Percentiles rank a stretch among this genome's conserved stretches.
Conservation (phyloP, 1,140 invertebrate species). For the Panulirus ornatus region DNA sequence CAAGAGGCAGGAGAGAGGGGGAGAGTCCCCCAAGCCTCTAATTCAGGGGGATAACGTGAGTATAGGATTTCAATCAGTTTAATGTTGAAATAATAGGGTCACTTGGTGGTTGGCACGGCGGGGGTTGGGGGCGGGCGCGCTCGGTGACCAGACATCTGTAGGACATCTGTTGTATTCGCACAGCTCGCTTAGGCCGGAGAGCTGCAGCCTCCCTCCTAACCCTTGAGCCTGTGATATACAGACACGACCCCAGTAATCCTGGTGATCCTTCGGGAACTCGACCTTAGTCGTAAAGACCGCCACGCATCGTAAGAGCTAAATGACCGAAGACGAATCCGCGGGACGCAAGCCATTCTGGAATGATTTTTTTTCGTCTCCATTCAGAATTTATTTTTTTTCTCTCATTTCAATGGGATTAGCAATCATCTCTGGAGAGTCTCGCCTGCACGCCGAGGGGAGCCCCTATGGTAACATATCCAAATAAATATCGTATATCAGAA, state of each 20-base stretch:
- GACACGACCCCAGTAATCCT: too few species aligned
- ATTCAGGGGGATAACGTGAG: conserved; percentile 50
- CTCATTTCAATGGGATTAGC: too few species aligned
- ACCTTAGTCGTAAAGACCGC: too few species aligned
- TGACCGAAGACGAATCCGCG: too few species aligned
- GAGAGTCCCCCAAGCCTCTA: neutral
- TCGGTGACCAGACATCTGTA: neutral
- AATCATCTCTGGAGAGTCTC: neutral
- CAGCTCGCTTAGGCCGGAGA: too few species aligned
- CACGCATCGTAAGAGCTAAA: too few species aligned
- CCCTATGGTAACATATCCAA: neutral
- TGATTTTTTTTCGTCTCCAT: too few species aligned
- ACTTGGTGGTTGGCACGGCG: neutral
- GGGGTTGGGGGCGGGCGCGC: neutral
- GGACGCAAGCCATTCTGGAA: too few species aligned
- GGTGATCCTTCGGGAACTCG: too few species aligned
- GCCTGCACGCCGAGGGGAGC: neutral
- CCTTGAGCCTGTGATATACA: too few species aligned
- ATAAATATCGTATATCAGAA: conserved; percentile 45
- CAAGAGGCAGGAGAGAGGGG: neutral
- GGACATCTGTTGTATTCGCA: neutral
- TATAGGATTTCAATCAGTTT: conserved; percentile 61
- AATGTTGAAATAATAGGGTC: conserved; percentile 56
- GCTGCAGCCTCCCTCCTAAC: too few species aligned
- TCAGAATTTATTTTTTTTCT: too few species aligned